Base-by-base conservation (phyloP, 2,888 invertebrate species). In the Hylaea fasciaria region DNA sequence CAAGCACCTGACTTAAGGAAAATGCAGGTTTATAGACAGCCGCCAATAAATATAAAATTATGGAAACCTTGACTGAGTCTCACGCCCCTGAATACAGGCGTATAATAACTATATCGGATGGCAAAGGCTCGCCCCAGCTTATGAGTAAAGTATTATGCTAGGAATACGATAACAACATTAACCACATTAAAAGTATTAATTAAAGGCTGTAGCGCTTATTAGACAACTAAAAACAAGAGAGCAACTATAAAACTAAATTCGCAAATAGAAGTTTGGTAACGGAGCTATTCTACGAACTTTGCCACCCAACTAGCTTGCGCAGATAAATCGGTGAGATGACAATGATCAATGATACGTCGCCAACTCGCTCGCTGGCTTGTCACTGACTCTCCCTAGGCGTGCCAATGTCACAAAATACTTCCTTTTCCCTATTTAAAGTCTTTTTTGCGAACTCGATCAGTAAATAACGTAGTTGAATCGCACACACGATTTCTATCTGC, bases 81-180 rank as follows among this genome's bases (percentile, higher is more conserved):
- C 46, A 59, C 12, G 51, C 51, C 63, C 65, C 35, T 55, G 54
- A 63, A 65, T 64, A 57, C 57, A 63, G 63, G 57, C 40, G 52
- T 28, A 40, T 55, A 63, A 62, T 62, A 62, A 62, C 64, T 49
- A 56, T 41, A 56, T 41, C 52, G 41, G 37, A 60, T 32, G 35
- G 40, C 51, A 53, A 44, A 47, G 47, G 48, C 48, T 43, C 59
- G 57, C 16, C 5, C 32, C 32, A 32, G 32, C 5, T 8, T 55
- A 5, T 48, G 17, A 44, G 60, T 22, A 60, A 48, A 57, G 45
- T 52, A 66, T 65, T 55, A 52, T 64, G 58, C 53, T n/a, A 39
- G 29, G 45, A 22, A 44, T 39, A 48, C 14, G 40, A 40, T 51
- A 46, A 57, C 40, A 12, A 14, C 3, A 39, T 5, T n/a, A n/a